Conservation (phyloP, 2,113 vertebrate genomes). For the Chunga burmeisteri region DNA sequence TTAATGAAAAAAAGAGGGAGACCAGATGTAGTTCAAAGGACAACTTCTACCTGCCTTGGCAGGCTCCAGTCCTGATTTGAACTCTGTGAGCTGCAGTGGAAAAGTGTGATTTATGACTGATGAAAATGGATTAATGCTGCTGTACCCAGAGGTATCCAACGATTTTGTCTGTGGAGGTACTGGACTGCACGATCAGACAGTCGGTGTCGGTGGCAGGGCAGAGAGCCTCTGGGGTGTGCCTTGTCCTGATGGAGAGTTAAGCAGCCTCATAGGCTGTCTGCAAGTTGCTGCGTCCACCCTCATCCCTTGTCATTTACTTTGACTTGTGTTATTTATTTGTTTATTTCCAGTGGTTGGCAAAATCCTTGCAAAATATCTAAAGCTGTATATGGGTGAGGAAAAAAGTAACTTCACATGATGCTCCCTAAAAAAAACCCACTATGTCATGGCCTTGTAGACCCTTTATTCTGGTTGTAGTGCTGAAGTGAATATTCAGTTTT, state of each 20-base stretch:
- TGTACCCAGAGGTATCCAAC: neutral
- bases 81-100: neutral
- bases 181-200: neutral
- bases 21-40: neutral
- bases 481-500: neutral
- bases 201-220: neutral
- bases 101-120: neutral
- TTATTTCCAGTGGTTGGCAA: neutral
- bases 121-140: neutral
- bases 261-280: neutral
- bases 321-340: neutral
- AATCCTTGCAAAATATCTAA: neutral
- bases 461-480: neutral
- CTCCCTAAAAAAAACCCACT: neutral
- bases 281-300: neutral
- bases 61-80: neutral
- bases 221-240: neutral
- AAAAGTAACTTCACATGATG: neutral
- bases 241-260: neutral
- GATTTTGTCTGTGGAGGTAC: neutral
- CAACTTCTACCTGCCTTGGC: neutral
- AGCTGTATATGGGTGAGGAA: neutral
- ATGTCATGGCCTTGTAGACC: neutral
- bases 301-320: neutral
- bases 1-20: neutral